phyloP scores from a whole-genome alignment of 2,888 invertebrate species.

The Lasioglossum malachurum region DNA sequence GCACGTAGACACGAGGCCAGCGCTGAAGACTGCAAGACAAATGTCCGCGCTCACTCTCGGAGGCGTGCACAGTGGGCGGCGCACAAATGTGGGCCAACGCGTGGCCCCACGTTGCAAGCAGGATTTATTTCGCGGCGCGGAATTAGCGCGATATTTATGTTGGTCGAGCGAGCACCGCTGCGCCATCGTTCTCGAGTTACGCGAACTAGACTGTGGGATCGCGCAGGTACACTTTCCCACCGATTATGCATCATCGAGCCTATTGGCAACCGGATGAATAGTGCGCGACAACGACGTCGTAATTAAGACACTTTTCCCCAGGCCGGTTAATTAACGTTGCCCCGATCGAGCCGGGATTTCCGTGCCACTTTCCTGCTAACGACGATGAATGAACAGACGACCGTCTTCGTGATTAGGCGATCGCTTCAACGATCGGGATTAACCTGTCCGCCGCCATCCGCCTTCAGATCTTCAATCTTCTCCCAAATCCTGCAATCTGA shows the following conservation, averaged over 20 bases:
- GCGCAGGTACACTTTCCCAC: background rate
- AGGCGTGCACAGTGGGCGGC: background rate
- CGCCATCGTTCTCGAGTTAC: conserved; percentile 55
- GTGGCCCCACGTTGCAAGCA: conserved; percentile 71
- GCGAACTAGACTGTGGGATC: background rate
- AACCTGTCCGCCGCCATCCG: background rate
- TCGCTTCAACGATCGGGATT: background rate
- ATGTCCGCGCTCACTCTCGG: conserved; percentile 7
- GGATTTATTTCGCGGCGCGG: conserved; percentile 80
- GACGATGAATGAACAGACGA: background rate
- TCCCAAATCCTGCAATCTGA: too few species aligned
- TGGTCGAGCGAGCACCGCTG: conserved; percentile 62
- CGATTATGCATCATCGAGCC: conserved; percentile 31
- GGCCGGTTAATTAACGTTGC: conserved; percentile 42
- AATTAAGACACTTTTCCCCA: conserved; percentile 52
- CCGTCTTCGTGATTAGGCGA: background rate
- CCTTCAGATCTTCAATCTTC: background rate
- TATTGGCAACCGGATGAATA: conserved; percentile 21
- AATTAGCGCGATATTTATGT: conserved; percentile 82
- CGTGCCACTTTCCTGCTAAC: conserved; percentile 15
- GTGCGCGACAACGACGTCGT: conserved; percentile 17
- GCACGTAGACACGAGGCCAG: background rate
- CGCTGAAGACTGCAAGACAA: conserved; percentile 18
- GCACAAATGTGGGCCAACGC: conserved; percentile 58
- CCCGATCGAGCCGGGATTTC: background rate